phyloP scores from a whole-genome alignment of 2,888 invertebrate species.

The Microctonus hyperodae region DNA sequence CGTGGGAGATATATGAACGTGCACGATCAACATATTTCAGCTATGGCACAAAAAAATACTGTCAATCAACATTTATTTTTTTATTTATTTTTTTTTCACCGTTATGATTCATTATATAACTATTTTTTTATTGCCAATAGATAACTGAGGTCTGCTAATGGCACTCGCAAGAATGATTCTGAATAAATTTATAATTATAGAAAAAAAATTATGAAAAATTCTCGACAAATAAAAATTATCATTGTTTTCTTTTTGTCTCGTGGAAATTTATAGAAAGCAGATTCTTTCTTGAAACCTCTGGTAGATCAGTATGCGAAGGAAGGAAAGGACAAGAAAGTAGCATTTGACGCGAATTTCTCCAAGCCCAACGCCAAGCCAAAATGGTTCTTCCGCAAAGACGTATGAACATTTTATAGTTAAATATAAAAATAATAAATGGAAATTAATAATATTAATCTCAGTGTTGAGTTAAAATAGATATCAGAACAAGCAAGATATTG shows the following conservation, averaged over 20 bases:
- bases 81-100: not conserved
- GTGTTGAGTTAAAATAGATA: not conserved
- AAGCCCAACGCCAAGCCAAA: conserved; percentile 95
- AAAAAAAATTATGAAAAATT: not conserved
- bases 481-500: not conserved
- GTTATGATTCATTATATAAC: not conserved
- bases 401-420: conserved; percentile 66
- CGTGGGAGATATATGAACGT: conserved; percentile 23
- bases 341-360: conserved; percentile 93
- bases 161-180: not conserved
- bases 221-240: not conserved
- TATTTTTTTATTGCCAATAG: not conserved
- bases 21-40: not conserved
- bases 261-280: conserved; percentile 78
- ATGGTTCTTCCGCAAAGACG: conserved; percentile 92
- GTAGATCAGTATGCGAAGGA: conserved; percentile 94
- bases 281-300: conserved; percentile 91
- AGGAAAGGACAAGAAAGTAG: conserved; percentile 94
- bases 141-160: conserved; percentile 1
- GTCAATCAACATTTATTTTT: conserved; percentile 6
- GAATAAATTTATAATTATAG: not conserved
- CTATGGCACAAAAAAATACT: not conserved
- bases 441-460: not conserved
- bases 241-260: conserved; percentile 45
- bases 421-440: too few species aligned